Evolutionary conservation across 1,140 invertebrate genomes (phyloP), one percentile per base, ranked within the genome.

Genomic region (Musca vetustissima): DNA sequence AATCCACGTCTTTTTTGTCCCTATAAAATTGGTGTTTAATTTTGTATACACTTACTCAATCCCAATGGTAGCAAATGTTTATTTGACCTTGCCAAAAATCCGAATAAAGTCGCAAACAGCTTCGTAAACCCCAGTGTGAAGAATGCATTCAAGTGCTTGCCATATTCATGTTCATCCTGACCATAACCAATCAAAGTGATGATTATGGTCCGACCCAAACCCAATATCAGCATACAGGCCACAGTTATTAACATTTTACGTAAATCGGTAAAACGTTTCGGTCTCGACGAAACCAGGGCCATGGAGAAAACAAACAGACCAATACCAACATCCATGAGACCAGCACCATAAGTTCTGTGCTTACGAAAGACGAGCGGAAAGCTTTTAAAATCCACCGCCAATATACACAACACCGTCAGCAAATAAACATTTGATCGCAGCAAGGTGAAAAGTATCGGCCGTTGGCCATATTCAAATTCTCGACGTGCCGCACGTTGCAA

Each of bases 91-190:
- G 57, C 71, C n/a, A 78, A 0, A 3, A 71, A 24, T 28, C 72
- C 76, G n/a, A 67, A 59, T 2, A 71, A 25, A 28, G 87, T 87
- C 21, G 88, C 88, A 19, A 93, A 75, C 1, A 96, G 77, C 86
- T 94, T 96, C 6, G 94, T 90, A 55, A 91, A 83, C 24, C 92
- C 93, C 43, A 98, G 81, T 0, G 95, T 98, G 67, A 97, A 89
- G 78, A 98, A 98, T 80, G 98, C 98, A 83, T 99, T 99, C 94
- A 96, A 97, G 84, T 98, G 96, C 4, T 92, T 86, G 4, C 97
- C 97, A 86, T 98, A 99, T 80, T 98, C 97, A 7, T 89, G 88
- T 0, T 93, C 86, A 82, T 96, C 92, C 76, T 92, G 89, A 65
- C 95, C 91, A 83, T 98, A 98, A 67, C 92, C 87, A 2, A 90